Evolutionary conservation across 2,888 invertebrate genomes (phyloP).

Genomic region (Megalurothrips usitatus): DNA sequence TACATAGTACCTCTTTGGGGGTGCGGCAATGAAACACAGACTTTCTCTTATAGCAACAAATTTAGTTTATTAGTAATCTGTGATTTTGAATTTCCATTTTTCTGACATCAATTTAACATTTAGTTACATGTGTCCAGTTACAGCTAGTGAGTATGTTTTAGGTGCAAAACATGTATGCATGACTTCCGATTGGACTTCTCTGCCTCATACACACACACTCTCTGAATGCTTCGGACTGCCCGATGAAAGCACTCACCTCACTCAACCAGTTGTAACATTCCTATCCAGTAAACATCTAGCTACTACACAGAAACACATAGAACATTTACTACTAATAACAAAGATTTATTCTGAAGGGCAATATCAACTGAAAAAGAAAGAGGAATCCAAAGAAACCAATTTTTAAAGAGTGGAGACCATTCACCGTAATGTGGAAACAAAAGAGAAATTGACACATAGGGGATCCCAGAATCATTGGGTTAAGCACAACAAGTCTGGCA

Average conservation of each 20-base stretch:
- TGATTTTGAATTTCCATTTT: slow-evolving; percentile 25
- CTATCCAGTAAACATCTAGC: slow-evolving; percentile 24
- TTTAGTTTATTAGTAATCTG: slow-evolving; percentile 27
- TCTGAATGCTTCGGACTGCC: slow-evolving; percentile 2
- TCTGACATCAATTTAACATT: slow-evolving; percentile 12
- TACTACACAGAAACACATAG: slow-evolving; percentile 25
- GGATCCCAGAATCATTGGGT: too few species aligned
- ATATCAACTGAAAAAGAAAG: background rate
- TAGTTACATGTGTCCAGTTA: slow-evolving; percentile 26
- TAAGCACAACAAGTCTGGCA: too few species aligned
- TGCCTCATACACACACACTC: background rate
- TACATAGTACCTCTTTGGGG: too few species aligned
- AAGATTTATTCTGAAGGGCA: slow-evolving; percentile 12
- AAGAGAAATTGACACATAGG: too few species aligned
- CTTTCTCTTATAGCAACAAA: slow-evolving; percentile 20
- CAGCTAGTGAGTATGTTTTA: slow-evolving; percentile 26
- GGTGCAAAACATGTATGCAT: slow-evolving; percentile 20
- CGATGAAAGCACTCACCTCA: slow-evolving; percentile 4
- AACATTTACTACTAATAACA: slow-evolving; percentile 25
- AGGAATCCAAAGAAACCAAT: background rate
- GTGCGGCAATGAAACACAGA: background rate
- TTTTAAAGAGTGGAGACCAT: background rate
- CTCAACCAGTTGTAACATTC: slow-evolving; percentile 8
- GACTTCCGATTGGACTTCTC: background rate
- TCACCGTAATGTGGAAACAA: background rate